phyloP scores from a whole-genome alignment of 1,140 invertebrate genomes.

The Chironomus striatipennis region DNA sequence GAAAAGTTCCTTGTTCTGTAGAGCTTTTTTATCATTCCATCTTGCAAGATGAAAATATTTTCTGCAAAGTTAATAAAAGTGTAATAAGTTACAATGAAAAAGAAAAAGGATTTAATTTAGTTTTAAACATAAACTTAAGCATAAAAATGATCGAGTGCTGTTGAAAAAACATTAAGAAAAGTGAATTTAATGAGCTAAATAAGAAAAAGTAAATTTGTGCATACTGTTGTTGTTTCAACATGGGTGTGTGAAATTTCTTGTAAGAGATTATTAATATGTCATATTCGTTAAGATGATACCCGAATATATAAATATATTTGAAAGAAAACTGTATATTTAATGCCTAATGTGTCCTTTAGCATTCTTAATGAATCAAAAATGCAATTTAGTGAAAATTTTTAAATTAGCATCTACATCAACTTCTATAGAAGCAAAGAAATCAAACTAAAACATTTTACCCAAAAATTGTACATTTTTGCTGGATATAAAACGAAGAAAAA shows the following conservation, averaged over 20 bases:
- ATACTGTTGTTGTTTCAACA: conserved; percentile 16
- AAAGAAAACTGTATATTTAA: neutral
- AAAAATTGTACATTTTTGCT: neutral
- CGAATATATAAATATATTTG: neutral
- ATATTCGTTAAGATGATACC: conserved; percentile 8
- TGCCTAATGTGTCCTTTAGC: conserved; percentile 11
- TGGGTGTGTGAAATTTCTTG: conserved; percentile 20
- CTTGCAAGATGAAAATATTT: conserved; percentile 14
- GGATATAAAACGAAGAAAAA: no score
- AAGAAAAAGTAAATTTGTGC: conserved; percentile 1
- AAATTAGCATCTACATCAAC: neutral
- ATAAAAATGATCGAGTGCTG: neutral
- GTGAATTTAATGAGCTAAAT: neutral
- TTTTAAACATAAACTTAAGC: neutral
- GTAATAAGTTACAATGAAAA: conserved; percentile 14
- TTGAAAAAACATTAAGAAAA: neutral
- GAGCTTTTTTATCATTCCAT: conserved; percentile 13
- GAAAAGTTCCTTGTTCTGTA: neutral
- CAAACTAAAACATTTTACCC: no score
- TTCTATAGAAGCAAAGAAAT: neutral
- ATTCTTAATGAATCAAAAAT: conserved; percentile 15
- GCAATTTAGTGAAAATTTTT: conserved; percentile 18
- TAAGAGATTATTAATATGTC: neutral
- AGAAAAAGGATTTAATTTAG: neutral
- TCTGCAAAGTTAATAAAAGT: conserved; percentile 14